phyloP scores from a whole-genome alignment of 1,140 invertebrate species.

The Homalodisca vitripennis region DNA sequence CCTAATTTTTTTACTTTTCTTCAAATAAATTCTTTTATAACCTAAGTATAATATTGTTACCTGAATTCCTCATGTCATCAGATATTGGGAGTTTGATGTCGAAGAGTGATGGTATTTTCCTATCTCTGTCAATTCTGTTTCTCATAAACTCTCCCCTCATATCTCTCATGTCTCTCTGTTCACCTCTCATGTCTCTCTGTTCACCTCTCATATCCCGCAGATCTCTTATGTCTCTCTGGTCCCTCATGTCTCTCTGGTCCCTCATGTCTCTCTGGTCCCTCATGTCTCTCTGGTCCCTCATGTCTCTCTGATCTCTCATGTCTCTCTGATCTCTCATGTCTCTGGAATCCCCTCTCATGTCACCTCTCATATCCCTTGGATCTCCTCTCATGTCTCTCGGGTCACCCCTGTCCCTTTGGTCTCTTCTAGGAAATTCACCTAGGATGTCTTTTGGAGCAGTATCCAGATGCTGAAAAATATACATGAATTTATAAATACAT shows the following conservation, averaged over 20 bases:
- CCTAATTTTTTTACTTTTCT: too few species aligned
- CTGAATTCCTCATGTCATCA: slow-evolving; percentile 39
- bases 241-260: not conserved
- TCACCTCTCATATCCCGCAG: not conserved
- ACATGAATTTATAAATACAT: not conserved
- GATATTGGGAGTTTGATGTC: slow-evolving; percentile 56
- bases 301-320: not conserved
- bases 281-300: not conserved
- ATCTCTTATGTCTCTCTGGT: not conserved
- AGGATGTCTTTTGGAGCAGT: slow-evolving; percentile 87
- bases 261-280: not conserved
- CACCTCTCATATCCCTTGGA: slow-evolving; percentile 58
- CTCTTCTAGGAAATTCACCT: slow-evolving; percentile 80
- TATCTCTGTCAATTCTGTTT: slow-evolving; percentile 45
- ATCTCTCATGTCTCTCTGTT: slow-evolving; percentile 20
- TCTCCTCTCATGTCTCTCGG: slow-evolving; percentile 68
- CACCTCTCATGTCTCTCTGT: slow-evolving; percentile 10
- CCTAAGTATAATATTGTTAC: too few species aligned
- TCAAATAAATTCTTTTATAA: too few species aligned
- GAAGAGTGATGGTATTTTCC: slow-evolving; percentile 55
- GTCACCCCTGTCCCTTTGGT: slow-evolving; percentile 67
- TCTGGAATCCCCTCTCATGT: slow-evolving; percentile 45
- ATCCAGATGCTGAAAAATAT: slow-evolving; percentile 72
- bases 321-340: slow-evolving; percentile 1
- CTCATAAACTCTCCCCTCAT: slow-evolving; percentile 21